Evolutionary conservation across 2,888 invertebrate genomes (phyloP).

Genomic region (Sturmia bella): DNA sequence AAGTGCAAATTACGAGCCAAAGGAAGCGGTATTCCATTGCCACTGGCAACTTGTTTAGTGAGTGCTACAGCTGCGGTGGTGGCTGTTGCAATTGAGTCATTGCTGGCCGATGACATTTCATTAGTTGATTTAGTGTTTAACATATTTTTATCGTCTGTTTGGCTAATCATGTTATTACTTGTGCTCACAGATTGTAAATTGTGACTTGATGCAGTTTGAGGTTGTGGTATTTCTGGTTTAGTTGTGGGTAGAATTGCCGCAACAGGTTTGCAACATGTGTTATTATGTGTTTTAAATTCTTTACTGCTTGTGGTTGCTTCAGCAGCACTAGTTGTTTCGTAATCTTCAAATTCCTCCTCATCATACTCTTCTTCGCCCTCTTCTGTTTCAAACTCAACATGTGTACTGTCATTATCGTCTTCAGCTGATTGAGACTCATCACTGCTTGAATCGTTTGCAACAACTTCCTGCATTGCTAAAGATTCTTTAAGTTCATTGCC

Average conservation of each 20-base stretch:
- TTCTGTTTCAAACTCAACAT: conserved; percentile 8
- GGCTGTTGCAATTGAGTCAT: not conserved
- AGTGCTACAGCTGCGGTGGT: conserved; percentile 14
- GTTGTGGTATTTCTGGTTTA: conserved; percentile 14
- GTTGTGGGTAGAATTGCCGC: not conserved
- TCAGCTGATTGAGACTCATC: conserved; percentile 33
- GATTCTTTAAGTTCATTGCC: not conserved
- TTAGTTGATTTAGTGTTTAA: conserved; percentile 12
- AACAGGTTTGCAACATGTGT: conserved; percentile 18
- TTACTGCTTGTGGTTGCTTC: not conserved
- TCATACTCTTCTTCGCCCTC: conserved; percentile 20
- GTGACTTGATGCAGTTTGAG: conserved; percentile 24
- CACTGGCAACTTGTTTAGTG: not conserved
- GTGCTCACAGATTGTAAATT: conserved; percentile 24
- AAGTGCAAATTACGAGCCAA: conserved; percentile 59
- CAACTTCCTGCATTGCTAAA: not conserved
- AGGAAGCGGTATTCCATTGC: conserved; percentile 55
- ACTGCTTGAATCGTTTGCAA: conserved; percentile 12
- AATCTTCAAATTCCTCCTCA: conserved; percentile 51
- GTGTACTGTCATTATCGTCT: conserved; percentile 20
- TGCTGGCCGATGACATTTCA: conserved; percentile 8
- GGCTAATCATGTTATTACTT: conserved; percentile 14
- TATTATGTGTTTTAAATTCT: conserved; percentile 1
- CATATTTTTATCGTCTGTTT: not conserved
- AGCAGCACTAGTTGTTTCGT: conserved; percentile 45